Conservation (phyloP, 1,140 invertebrate species). For the Berghia stephanieae region DNA sequence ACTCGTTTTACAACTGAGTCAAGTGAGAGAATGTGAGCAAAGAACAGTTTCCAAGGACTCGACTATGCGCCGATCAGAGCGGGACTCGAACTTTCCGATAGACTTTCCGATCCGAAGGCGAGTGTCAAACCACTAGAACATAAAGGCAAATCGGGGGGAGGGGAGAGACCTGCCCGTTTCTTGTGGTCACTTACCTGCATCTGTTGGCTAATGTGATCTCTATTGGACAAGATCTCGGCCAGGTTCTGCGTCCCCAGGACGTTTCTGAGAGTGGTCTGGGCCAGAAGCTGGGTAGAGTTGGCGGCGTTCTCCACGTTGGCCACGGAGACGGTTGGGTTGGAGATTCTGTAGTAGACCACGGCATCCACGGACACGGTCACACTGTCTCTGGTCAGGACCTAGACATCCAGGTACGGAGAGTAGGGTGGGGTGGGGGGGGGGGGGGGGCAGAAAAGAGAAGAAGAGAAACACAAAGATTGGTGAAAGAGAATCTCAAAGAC, state of each 20-base stretch:
- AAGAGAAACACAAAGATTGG: neutral
- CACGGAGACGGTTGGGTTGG: constrained; percentile 94
- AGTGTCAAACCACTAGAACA: too few species aligned
- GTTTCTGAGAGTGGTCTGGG: constrained; percentile 76
- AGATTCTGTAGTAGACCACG: constrained; percentile 88
- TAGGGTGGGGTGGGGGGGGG: neutral
- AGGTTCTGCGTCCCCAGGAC: constrained; percentile 92
- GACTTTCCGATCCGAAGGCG: too few species aligned
- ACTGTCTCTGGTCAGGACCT: constrained; percentile 90
- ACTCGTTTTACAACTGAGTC: too few species aligned
- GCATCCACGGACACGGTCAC: constrained; percentile 94
- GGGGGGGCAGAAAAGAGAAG: neutral
- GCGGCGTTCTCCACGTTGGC: constrained; percentile 97
- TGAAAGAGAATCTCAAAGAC: too few species aligned
- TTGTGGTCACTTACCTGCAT: constrained; percentile 80
- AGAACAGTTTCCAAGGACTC: too few species aligned
- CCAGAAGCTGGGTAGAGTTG: constrained; percentile 69
- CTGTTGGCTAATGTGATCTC: constrained; percentile 87
- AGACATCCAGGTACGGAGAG: constrained; percentile 27
- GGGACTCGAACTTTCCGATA: too few species aligned
- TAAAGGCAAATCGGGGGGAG: too few species aligned
- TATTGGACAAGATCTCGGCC: constrained; percentile 88
- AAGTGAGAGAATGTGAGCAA: too few species aligned
- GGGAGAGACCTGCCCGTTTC: too few species aligned
- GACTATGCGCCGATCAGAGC: too few species aligned